Conservation (phyloP, 2,888 invertebrate species). For the Cynaeus angustus region DNA sequence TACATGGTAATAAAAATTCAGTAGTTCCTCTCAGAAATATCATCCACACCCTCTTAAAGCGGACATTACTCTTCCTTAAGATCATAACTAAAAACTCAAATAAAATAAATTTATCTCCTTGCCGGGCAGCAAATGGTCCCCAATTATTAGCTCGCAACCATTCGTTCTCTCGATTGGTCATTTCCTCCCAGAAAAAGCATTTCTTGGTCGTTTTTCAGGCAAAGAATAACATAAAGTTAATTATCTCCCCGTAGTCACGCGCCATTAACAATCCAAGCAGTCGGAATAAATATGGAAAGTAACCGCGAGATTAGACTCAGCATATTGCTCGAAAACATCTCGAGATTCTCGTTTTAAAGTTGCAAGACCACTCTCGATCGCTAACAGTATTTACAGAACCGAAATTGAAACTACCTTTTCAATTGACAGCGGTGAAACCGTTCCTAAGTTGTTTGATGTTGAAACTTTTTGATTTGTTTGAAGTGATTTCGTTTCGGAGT, state of each 20-base stretch:
- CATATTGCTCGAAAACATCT: conserved; percentile 10
- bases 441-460: conserved; percentile 35
- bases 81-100: too few species aligned
- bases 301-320: conserved; percentile 5
- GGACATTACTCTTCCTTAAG: too few species aligned
- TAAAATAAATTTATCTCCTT: too few species aligned
- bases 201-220: conserved; percentile 8
- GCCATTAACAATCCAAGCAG: conserved; percentile 34
- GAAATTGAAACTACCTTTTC: conserved; percentile 44
- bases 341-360: conserved; percentile 27
- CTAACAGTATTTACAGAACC: conserved; percentile 37
- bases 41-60: too few species aligned
- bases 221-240: conserved; percentile 32
- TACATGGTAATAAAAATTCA: too few species aligned
- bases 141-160: neutral
- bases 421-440: conserved; percentile 32
- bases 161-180: neutral
- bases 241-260: conserved; percentile 35
- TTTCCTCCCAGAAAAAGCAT: conserved; percentile 1
- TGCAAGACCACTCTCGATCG: conserved; percentile 3
- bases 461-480: conserved; percentile 30
- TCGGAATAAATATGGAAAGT: conserved; percentile 38
- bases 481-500: conserved; percentile 19
- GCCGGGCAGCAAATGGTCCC: too few species aligned
- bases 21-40: too few species aligned